Conservation (phyloP, 1,140 invertebrate species). For the Atta colombica region DNA sequence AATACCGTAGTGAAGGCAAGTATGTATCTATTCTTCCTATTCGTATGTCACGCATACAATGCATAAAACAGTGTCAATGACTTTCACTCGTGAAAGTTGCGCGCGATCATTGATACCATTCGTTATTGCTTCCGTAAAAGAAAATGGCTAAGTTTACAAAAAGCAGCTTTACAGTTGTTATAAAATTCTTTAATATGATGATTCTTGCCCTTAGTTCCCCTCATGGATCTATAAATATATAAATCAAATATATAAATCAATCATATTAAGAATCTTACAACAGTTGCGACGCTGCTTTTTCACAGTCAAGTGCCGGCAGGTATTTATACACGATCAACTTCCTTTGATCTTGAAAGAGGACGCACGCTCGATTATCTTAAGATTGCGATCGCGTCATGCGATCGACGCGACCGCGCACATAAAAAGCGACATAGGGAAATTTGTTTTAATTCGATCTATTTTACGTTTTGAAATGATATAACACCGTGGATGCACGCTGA, state of each 20-base stretch:
- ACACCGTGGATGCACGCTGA: background rate
- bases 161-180: no score
- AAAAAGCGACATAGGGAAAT: background rate
- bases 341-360: slow-evolving; percentile 27
- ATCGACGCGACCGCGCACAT: no score
- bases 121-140: slow-evolving; percentile 56
- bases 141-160: background rate
- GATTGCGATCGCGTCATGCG: background rate
- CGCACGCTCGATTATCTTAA: background rate
- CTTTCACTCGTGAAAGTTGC: slow-evolving; percentile 69
- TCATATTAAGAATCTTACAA: no score
- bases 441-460: background rate
- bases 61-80: slow-evolving; percentile 63
- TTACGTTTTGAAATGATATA: no score
- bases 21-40: slow-evolving; percentile 52
- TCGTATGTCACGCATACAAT: slow-evolving; percentile 9
- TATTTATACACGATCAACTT: background rate
- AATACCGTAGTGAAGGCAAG: slow-evolving; percentile 27
- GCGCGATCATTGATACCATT: slow-evolving; percentile 49
- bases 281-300: no score
- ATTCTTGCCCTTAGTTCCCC: no score
- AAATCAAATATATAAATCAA: no score
- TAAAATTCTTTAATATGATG: no score
- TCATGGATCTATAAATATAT: no score
- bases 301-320: no score